phyloP scores from a whole-genome alignment of 2,888 invertebrate species.

The Rotaria macrura region DNA sequence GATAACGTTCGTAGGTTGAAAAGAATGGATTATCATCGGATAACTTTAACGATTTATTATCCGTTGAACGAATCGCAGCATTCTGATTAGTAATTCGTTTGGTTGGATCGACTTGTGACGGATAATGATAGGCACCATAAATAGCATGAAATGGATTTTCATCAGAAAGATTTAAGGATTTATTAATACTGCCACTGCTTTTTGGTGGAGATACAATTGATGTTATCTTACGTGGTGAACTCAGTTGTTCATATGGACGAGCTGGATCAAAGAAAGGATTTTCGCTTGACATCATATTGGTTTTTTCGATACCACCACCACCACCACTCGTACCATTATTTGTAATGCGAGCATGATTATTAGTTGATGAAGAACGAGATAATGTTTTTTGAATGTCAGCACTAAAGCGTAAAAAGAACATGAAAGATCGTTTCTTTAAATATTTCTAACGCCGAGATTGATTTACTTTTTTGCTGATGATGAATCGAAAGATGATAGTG shows the following conservation, averaged over 20 bases:
- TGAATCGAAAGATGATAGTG: neutral
- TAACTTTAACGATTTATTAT: neutral
- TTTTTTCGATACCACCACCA: neutral
- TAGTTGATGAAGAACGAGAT: neutral
- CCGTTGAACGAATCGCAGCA: neutral
- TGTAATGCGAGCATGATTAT: neutral
- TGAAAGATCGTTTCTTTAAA: neutral
- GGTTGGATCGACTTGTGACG: neutral
- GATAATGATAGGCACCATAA: neutral
- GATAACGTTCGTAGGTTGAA: neutral
- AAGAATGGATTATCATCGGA: neutral
- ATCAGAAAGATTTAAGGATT: slow-evolving; percentile 5
- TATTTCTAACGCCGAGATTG: neutral
- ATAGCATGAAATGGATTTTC: slow-evolving; percentile 10
- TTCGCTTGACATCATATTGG: slow-evolving; percentile 11
- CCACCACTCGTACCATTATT: neutral
- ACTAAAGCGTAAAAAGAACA: neutral
- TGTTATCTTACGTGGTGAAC: neutral
- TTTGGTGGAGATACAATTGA: neutral
- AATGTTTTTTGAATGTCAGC: no score
- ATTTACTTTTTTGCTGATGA: neutral
- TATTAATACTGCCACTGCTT: neutral
- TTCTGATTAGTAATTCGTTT: neutral
- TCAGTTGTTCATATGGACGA: slow-evolving; percentile 12
- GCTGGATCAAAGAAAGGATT: neutral